These are phyloP conservation scores for Bathybates hornii DNA, from an alignment of 2,113 vertebrate genomes.

Conservation along the genomic window DNA sequence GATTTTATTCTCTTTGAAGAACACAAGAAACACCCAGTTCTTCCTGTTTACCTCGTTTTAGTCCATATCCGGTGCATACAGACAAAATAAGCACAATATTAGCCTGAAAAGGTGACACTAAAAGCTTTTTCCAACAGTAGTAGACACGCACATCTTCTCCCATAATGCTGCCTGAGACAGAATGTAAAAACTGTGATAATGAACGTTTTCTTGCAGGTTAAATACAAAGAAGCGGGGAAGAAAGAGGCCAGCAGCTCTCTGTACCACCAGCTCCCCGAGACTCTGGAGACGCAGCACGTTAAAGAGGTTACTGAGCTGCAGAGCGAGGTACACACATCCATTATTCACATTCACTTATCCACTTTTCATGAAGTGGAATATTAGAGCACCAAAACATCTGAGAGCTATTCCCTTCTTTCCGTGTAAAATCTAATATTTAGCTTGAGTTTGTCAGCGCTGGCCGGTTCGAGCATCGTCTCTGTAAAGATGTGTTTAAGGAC, in stretches of 20 bases:
- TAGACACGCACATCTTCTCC: neutral
- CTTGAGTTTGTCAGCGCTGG: neutral
- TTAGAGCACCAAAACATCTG: neutral
- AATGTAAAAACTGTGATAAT: accelerated
- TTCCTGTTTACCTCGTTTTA: neutral
- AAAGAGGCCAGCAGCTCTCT: conserved; percentile 73
- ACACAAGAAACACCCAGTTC: neutral
- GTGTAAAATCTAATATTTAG: neutral
- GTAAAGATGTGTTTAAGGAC: neutral
- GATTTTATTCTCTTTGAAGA: neutral
- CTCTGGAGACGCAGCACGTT: conserved; percentile 80
- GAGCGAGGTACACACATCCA: conserved; percentile 65
- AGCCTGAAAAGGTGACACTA: accelerated
- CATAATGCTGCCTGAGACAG: accelerated
- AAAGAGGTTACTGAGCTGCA: conserved; percentile 80
- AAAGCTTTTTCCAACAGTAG: neutral
- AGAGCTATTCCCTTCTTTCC: neutral
- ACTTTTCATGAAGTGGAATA: neutral
- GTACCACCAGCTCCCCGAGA: conserved; percentile 83
- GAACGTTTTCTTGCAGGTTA: conserved; percentile 27
- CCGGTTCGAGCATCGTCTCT: accelerated
- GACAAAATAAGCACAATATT: neutral
- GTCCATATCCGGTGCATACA: neutral
- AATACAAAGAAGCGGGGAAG: conserved; percentile 81
- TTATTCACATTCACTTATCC: neutral